These are phyloP conservation scores for Hydrophis major DNA, from an alignment of 2,797 vertebrate genomes.

Conservation along the genomic window DNA sequence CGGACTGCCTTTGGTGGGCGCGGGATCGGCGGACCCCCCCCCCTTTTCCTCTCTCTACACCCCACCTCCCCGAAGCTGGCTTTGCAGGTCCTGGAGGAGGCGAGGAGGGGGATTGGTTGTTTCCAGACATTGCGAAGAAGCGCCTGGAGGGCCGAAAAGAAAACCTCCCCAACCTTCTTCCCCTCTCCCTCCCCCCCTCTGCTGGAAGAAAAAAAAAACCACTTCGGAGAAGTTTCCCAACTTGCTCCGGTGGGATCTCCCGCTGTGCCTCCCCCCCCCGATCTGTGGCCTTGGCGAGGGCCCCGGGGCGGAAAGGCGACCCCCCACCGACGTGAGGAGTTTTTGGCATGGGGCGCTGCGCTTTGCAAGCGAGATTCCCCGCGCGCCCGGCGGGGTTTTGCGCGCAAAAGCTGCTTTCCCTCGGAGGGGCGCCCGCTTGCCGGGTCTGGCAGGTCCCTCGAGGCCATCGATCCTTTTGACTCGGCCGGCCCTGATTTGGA, in stretches of 20 bases:
- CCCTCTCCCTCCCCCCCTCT: no score
- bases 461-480: neutral
- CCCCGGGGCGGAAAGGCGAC: neutral
- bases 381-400: no score
- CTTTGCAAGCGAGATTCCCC: no score
- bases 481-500: neutral
- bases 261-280: no score
- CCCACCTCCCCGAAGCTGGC: neutral
- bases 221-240: neutral
- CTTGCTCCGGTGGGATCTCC: neutral
- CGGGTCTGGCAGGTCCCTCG: no score
- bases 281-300: neutral
- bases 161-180: no score
- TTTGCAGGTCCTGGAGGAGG: neutral
- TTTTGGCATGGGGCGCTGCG: neutral
- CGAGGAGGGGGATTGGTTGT: no score
- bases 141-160: no score
- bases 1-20: no score
- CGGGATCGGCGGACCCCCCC: no score
- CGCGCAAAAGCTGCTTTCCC: neutral
- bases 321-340: neutral
- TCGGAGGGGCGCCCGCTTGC: no score
- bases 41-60: accelerated
- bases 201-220: neutral
- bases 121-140: no score